Percentiles rank a stretch among this genome's conserved stretches.
These are phyloP conservation scores for Ciconia boyciana DNA, from an alignment of 2,113 vertebrate genomes.

Conservation along the genomic window DNA sequence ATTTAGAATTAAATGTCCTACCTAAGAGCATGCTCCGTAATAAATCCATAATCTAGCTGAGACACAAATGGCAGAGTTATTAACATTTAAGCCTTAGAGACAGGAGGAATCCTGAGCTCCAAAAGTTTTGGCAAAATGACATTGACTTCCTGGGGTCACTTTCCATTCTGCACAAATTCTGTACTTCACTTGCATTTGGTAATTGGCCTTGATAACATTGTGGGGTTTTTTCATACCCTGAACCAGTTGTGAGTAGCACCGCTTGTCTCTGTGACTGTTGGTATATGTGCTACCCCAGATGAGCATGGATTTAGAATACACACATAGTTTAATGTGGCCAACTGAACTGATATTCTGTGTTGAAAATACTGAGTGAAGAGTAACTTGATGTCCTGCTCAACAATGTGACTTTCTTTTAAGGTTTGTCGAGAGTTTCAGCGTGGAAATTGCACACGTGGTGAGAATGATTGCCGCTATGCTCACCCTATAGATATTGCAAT, in stretches of 20 bases:
- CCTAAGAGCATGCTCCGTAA: neutral
- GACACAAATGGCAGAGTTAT: neutral
- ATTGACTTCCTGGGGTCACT: neutral
- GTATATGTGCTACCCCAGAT: neutral
- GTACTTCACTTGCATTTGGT: neutral
- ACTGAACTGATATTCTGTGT: neutral
- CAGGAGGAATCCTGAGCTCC: neutral
- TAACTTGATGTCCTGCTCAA: neutral
- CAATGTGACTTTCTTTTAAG: constrained; percentile 71
- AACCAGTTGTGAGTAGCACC: neutral
- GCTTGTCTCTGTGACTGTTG: neutral
- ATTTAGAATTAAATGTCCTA: neutral
- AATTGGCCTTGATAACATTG: neutral
- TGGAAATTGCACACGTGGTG: constrained; percentile 97
- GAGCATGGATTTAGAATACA: neutral
- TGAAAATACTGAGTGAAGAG: neutral
- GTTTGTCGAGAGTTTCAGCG: constrained; percentile 98
- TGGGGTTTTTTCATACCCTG: neutral
- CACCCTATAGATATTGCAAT: constrained; percentile 93
- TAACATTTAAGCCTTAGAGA: neutral
- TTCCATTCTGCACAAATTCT: neutral
- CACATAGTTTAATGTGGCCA: neutral
- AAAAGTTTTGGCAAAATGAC: neutral
- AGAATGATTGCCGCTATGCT: constrained; percentile 96
- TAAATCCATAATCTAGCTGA: neutral